Conservation (phyloP, 1,140 invertebrate genomes). For the Heliconius congener region DNA sequence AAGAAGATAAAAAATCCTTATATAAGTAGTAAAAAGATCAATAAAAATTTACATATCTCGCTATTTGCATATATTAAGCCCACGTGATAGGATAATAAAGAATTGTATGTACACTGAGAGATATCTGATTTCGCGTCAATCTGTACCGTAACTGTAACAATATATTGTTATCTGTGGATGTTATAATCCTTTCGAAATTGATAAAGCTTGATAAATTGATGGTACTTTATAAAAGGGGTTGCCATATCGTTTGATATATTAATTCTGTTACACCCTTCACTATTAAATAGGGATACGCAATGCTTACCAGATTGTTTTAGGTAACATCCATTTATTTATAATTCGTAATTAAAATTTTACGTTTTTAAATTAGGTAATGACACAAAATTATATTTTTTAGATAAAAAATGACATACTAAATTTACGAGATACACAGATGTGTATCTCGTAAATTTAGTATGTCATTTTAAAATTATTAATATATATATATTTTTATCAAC, state of each 20-base stretch:
- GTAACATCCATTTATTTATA: background rate
- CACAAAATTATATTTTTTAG: too few relatives aligned
- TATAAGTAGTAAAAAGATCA: conserved; percentile 10
- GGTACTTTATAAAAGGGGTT: background rate
- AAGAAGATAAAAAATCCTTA: conserved; percentile 13
- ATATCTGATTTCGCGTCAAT: conserved; percentile 36
- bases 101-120: conserved; percentile 24
- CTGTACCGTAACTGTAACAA: conserved; percentile 19
- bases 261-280: background rate
- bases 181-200: conserved; percentile 23
- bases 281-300: background rate
- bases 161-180: conserved; percentile 24
- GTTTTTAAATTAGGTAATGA: background rate
- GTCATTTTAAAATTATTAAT: too few relatives aligned
- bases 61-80: conserved; percentile 35
- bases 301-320: background rate
- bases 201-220: conserved; percentile 17
- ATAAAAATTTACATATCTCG: conserved; percentile 33
- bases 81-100: conserved; percentile 32
- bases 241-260: background rate
- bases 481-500: background rate
- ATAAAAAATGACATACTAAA: too few relatives aligned
- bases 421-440: too few relatives aligned
- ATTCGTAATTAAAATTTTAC: background rate
- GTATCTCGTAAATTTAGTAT: too few relatives aligned